Conservation (phyloP, 2,888 invertebrate genomes). For the Aromia moschata region DNA sequence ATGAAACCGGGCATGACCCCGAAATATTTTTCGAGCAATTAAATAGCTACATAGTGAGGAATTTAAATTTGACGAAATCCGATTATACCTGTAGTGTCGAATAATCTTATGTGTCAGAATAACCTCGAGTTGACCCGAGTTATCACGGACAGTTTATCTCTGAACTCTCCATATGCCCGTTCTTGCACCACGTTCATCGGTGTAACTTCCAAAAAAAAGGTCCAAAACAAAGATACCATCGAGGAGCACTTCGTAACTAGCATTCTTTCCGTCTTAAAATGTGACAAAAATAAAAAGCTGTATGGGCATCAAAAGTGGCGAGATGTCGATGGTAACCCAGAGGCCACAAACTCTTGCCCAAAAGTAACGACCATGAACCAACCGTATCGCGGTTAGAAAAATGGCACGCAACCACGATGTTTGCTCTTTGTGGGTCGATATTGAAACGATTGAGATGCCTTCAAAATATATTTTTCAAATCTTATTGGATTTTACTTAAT, state of each 20-base stretch:
- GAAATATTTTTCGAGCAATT: conserved; percentile 10
- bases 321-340: neutral
- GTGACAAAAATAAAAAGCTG: neutral
- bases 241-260: neutral
- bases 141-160: conserved; percentile 29
- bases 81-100: conserved; percentile 24
- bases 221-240: conserved; percentile 6
- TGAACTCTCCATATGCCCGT: conserved; percentile 19
- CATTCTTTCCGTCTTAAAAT: neutral
- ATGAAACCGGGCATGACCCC: conserved; percentile 11
- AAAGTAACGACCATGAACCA: no score
- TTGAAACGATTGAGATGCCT: no score
- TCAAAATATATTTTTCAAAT: no score
- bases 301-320: neutral
- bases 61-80: conserved; percentile 24
- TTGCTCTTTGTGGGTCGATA: no score
- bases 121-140: conserved; percentile 28
- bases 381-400: no score
- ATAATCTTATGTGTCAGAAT: conserved; percentile 20
- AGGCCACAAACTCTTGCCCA: no score
- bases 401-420: no score
- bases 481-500: no score
- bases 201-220: conserved; percentile 9
- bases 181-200: conserved; percentile 23
- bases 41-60: conserved; percentile 11